Base-by-base conservation (phyloP, 2,113 vertebrate genomes). In the Osmerus eperlanus region DNA sequence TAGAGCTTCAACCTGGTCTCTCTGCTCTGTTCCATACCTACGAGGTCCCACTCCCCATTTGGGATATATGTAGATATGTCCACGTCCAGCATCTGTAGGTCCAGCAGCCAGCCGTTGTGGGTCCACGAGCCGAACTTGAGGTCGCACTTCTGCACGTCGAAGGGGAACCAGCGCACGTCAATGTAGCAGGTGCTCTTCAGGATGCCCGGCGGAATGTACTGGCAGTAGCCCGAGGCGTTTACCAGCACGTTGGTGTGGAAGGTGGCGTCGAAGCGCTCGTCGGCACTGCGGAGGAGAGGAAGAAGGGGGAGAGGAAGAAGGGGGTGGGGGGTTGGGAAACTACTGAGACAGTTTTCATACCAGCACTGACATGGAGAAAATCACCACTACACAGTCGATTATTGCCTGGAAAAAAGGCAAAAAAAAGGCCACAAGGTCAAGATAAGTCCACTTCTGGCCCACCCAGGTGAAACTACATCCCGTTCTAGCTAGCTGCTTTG, bases 101-200 rank as follows among this genome's bases (percentile, higher is more conserved):
- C 95, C 81, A 97, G 89, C 67, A 95, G 78, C 95, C 95, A 96
- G 68, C 95, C 95, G 11, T 94, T 95, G 83, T 96, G 86, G 3
- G 95, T 96, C 95, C 95, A 97, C 18, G 94, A 97, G 64, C 95
- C 95, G 79, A 97, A 97, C 85, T 97, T 97, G 77, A 97, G 87
- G 83, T 97, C 87, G 67, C 95, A 97, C 80, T 94, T 97, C 85
- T 97, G 95, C 52, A 97, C 92, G 65, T 96, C 94, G 65, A 97
- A 97, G 9, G 95, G 95, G 86, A 96, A 97, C 95, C 95, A 97
- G 71, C 93, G 93, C 5, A 97, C 95, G 55, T 97, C 94, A 14
- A 97, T 96, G 75, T 96, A 96, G 78, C 95, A 96, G 0, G 95
- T 96, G 63, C 94, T 93, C 82, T 94, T 94, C 60, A 94, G 79